These are phyloP conservation scores for Eurytoma adleriae DNA, from an alignment of 2,888 invertebrate genomes.

Conservation along the genomic window DNA sequence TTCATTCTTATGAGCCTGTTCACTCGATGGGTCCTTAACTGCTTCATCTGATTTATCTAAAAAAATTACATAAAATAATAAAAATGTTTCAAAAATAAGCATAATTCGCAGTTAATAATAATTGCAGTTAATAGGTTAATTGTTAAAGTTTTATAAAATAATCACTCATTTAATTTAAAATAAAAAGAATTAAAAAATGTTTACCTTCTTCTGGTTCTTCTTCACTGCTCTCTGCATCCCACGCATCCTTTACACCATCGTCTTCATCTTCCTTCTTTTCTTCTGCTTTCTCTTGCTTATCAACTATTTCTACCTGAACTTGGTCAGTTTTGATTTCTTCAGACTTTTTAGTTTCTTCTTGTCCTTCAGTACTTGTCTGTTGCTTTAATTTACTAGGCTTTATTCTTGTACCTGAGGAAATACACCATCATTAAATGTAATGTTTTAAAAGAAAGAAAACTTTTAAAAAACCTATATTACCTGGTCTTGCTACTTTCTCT, in stretches of 20 bases:
- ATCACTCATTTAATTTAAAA: background rate
- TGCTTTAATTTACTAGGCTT: conserved; percentile 84
- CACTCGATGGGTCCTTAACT: conserved; percentile 60
- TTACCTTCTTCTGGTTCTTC: conserved; percentile 77
- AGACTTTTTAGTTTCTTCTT: conserved; percentile 76
- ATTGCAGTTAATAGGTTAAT: no score
- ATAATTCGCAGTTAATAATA: no score
- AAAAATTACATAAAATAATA: conserved; percentile 16
- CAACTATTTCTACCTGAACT: conserved; percentile 77
- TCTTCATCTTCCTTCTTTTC: conserved; percentile 76
- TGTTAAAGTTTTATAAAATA: background rate
- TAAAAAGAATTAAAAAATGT: background rate
- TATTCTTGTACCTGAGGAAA: conserved; percentile 83
- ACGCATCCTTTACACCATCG: conserved; percentile 86
- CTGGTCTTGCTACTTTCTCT: conserved; percentile 78
- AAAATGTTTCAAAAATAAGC: background rate
- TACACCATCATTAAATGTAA: background rate
- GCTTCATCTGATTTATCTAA: conserved; percentile 69
- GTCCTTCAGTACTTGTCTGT: conserved; percentile 80
- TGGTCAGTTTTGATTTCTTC: conserved; percentile 64
- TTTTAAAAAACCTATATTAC: conserved; percentile 69
- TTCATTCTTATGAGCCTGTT: conserved; percentile 45
- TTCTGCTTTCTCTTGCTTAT: conserved; percentile 76
- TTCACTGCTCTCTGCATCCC: conserved; percentile 87
- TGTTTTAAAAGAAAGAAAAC: background rate